Evolutionary conservation across 1,140 invertebrate genomes (phyloP).

Genomic region (Euglossa dilemma): DNA sequence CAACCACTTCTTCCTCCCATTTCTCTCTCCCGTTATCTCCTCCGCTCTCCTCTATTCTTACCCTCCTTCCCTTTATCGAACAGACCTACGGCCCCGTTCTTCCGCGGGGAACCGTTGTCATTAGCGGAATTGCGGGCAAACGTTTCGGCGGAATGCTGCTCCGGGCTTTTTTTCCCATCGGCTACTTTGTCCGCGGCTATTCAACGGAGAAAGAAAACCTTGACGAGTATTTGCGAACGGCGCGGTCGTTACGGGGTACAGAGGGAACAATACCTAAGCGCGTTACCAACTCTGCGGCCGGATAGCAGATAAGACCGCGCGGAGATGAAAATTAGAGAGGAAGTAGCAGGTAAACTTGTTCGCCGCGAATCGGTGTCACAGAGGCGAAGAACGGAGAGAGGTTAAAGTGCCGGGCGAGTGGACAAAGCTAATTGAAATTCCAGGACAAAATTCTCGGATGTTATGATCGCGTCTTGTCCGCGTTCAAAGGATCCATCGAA

Average conservation of each 20-base stretch:
- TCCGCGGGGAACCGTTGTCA: constrained; percentile 45
- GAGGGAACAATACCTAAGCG: background rate
- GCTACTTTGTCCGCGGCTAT: background rate
- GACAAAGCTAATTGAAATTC: constrained; percentile 70
- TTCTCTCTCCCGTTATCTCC: background rate
- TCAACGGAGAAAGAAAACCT: background rate
- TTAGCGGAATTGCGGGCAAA: constrained; percentile 46
- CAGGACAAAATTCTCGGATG: constrained; percentile 70
- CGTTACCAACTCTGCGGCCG: background rate
- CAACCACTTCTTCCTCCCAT: constrained; percentile 33
- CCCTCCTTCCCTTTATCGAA: background rate
- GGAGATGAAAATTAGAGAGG: background rate
- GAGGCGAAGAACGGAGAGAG: background rate
- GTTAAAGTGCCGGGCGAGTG: too few relatives aligned
- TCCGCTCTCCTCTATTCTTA: background rate
- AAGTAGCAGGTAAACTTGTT: background rate
- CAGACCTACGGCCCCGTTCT: constrained; percentile 15
- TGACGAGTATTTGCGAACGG: constrained; percentile 15
- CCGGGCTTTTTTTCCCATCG: background rate
- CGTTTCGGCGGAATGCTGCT: background rate
- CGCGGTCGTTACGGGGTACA: background rate
- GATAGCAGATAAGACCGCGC: too few relatives aligned
- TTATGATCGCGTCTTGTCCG: constrained; percentile 53
- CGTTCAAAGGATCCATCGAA: constrained; percentile 31
- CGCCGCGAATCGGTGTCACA: background rate